Base-by-base conservation (phyloP, 2,888 invertebrate species). In the Trissoscelio sp. region DNA sequence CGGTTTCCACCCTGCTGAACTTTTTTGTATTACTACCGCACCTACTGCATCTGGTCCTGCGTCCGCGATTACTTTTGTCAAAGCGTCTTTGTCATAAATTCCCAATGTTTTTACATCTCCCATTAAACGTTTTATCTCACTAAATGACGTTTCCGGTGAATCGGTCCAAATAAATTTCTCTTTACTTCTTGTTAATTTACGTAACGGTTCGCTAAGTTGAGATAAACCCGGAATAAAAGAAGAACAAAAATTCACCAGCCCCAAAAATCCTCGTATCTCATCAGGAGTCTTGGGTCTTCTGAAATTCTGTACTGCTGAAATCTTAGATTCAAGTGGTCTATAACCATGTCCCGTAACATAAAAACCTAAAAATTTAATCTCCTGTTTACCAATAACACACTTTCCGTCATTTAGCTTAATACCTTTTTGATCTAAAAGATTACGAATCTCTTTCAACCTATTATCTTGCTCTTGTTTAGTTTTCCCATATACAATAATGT, bases 141-240 rank as follows among this genome's bases (percentile, higher is more conserved):
- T n/a, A 37, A 37, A 37, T n/a, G 37, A 9, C 3, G 9, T 37
- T 37, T 11, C 2, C n/a, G 7, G 37, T 9, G 7, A 9, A 3
- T 37, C 37, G 0, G 37, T 11, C 37, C 37, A 37, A 11, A 11
- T n/a, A 37, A 11, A 37, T n/a, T n/a, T n/a, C n/a, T n/a, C n/a
- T n/a, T n/a, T n/a, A 11, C n/a, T 37, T 37, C n/a, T 9, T 3
- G 9, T 37, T 4, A n/a, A n/a, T 37, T 37, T 37, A 1, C 7
- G n/a, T 11, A 37, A n/a, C n/a, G 11, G 9, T 4, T n/a, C n/a
- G 31, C 86, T 83, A 55, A 87, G 83, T 6, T 67, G 84, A 24
- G 72, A 75, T 24, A 80, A 78, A 84, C 83, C 39, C 22, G 86
- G 83, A 0, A 90, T 86, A 31, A 81, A 87, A 89, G 91, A 12